Evolutionary conservation across 2,888 invertebrate species (phyloP).

Genomic region (Tridacna gigas): DNA sequence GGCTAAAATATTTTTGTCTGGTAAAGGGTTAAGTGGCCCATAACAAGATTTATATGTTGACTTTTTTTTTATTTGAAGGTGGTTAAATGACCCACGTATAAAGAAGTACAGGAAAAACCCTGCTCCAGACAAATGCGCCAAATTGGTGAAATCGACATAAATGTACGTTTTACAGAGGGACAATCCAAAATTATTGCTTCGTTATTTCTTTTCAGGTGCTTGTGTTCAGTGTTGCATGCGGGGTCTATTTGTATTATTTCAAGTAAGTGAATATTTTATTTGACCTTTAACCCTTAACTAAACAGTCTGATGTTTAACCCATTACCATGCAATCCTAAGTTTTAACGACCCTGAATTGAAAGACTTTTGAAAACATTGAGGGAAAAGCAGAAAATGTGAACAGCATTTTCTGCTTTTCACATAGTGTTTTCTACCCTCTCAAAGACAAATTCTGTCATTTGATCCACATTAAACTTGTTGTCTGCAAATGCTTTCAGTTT

Average conservation of each 20-base stretch:
- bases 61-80: no score
- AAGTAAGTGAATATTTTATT: conserved; percentile 70
- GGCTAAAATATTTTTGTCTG: no score
- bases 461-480: no score
- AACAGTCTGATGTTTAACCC: neutral
- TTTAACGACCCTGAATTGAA: neutral
- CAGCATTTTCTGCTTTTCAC: neutral
- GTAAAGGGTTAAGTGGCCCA: no score
- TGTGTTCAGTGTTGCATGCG: conserved; percentile 76
- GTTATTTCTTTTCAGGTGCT: conserved; percentile 72
- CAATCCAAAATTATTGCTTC: neutral
- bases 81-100: no score
- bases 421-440: neutral
- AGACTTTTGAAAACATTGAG: neutral
- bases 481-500: no score
- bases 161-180: no score
- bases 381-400: neutral
- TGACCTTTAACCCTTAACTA: neutral
- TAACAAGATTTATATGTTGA: no score
- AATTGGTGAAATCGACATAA: no score
- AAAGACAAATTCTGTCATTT: no score
- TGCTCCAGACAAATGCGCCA: no score
- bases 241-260: conserved; percentile 76
- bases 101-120: no score
- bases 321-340: neutral